Evolutionary conservation across 92 coral and sea anemone species (phyloP), one percentile per base, ranked within the genome.

Genomic region (Ricordea florida): DNA sequence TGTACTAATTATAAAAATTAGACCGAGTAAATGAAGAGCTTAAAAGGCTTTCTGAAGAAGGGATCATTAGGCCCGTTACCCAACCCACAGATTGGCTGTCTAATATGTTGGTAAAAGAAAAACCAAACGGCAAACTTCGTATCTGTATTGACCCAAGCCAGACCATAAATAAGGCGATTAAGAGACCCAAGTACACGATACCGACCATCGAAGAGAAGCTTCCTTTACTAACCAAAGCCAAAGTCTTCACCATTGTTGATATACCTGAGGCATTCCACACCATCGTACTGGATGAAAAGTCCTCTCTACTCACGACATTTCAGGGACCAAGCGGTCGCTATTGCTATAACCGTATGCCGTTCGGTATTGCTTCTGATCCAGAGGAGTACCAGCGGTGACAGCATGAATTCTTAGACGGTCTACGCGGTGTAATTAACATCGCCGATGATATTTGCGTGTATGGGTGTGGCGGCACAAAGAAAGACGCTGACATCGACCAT

Each of bases 81-180:
- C 72, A 74, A 52, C 81, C 81, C 6, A 74, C 81, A 40, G 81
- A 74, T 26, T 74, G 81, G 80, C 72, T 59, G 30, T 74, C 81
- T 6, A 61, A 66, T 27, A 78, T 53, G 66, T 44, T 78, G 33
- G 69, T 67, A 22, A 78, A 43, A 67, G 78, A 78, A 46, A 78
- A 78, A 74, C 81, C 81, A 30, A 62, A 59, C 11, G 84, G 77
- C 17, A 48, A 51, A 55, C 78, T 66, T 27, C 21, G 74, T 32
- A 61, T 78, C 47, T 44, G 75, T 29, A 67, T 44, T 29, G 68
- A 70, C 44, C 79, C 85, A 5, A 79, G 85, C 44, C 85, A 57
- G 37, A 68, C 85, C 22, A 43, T 73, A 1, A 81, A 72, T 26
- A 62, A 41, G 53, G 74, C 86, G 44, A 81, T 72, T 20, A 71